Evolutionary conservation across 2,888 invertebrate genomes (phyloP), one percentile per base, ranked within the genome.

Genomic region (Rhorus exstirpatorius): DNA sequence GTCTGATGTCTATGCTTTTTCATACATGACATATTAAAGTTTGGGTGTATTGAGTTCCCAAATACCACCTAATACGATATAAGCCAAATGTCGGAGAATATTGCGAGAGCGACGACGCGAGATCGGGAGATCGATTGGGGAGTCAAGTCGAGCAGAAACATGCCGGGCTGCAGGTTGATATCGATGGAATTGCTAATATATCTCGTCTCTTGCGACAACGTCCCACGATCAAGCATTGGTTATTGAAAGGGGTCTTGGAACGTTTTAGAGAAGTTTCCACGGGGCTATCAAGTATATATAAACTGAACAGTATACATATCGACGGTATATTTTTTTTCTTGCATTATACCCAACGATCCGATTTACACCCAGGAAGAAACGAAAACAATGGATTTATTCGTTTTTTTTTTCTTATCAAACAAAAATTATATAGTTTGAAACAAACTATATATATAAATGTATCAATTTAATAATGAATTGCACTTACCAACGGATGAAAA

Each of bases 181-280:
- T 75, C 68, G 70, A 65, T 79, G 75, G 70, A 79, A 72, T 75
- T 79, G 75, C 79, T 82, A 81, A 81, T 81, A 76, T 58, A 67
- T 44, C 71, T 79, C 79, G 67, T 83, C 80, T 44, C 67, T 70
- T 61, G 60, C 61, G 67, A 81, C 71, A 65, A 63, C 72, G 78
- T 78, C 38, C 53, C 49, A 31, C 67, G 49, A 53, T 63, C 61
- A 68, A 53, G 55, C 46, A 75, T 80, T 75, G 60, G 60, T 79
- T 74, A 79, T 79, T 74, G 68, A 68, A 67, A 68, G 31, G 44
- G 21, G 44, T 26, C 74, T 68, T 26, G 26, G 17, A 35, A 68
- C 35, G 10, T 74, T 74, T 74, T 19, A 21, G n/a, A 1, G 44
- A 53, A 60, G 49, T 49, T 58, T 41, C 12, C 38, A 60, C 44